These are phyloP conservation scores for Diceros bicornis DNA, from an alignment of 2,797 vertebrate species.

Conservation along the genomic window DNA sequence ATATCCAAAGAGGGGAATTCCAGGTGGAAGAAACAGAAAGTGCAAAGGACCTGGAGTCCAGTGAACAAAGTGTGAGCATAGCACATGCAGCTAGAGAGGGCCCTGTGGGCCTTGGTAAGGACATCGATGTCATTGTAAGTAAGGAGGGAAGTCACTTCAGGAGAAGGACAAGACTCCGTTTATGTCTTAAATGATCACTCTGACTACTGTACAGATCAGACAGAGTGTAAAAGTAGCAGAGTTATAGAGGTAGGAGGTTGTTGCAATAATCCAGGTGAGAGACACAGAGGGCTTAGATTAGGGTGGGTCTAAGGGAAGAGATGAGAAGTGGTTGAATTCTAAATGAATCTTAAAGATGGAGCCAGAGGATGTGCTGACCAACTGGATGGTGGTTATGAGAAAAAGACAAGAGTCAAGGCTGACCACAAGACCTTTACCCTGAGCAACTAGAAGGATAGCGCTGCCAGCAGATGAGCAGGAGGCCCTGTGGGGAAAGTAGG, in stretches of 20 bases:
- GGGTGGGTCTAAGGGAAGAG: too few relatives aligned
- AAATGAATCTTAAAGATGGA: background rate
- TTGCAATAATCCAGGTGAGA: background rate
- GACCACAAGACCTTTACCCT: background rate
- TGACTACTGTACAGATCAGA: background rate
- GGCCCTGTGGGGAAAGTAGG: rapidly evolving
- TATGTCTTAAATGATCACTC: background rate
- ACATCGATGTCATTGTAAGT: too few relatives aligned
- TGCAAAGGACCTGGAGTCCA: background rate
- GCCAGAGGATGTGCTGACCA: too few relatives aligned
- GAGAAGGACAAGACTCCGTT: rapidly evolving
- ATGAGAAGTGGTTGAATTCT: background rate
- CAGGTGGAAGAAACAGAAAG: background rate
- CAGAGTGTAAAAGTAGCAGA: background rate
- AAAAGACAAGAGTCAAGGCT: background rate
- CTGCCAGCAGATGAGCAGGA: background rate
- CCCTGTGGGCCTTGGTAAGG: background rate
- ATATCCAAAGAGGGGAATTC: background rate
- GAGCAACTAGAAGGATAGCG: background rate
- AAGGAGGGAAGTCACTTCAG: rapidly evolving
- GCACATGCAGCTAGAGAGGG: background rate
- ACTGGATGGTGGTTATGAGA: background rate
- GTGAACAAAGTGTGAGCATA: too few relatives aligned
- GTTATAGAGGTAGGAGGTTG: background rate
- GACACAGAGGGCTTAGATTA: too few relatives aligned